A percentile compares a stretch with the other conserved stretches of the same genome.
Evolutionary conservation across 2,888 invertebrate species (phyloP).

Genomic region (Ectropis crepuscularia): DNA sequence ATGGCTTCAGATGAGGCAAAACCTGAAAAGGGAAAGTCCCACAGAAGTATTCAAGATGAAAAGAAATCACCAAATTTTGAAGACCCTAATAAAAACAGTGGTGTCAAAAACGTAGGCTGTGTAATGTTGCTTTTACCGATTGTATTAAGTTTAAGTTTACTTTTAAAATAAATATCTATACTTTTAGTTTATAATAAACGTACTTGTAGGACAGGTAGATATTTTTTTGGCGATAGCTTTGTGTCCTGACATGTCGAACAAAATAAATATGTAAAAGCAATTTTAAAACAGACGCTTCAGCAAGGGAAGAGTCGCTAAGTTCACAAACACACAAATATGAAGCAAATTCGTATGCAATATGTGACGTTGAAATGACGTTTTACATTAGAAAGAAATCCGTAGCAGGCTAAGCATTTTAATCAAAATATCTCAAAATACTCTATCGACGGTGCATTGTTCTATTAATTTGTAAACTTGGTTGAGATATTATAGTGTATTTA

Average conservation of each 20-base stretch:
- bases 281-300: background rate
- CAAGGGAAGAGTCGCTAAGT: too few species aligned
- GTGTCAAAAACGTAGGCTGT: constrained; percentile 49
- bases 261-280: background rate
- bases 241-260: background rate
- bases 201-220: constrained; percentile 21
- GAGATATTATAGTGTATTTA: too few species aligned
- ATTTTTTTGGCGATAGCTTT: constrained; percentile 7
- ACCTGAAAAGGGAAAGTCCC: constrained; percentile 68
- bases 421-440: too few species aligned
- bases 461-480: too few species aligned
- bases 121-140: constrained; percentile 48
- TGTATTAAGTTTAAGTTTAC: constrained; percentile 53
- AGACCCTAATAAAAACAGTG: constrained; percentile 46
- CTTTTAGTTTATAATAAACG: constrained; percentile 46
- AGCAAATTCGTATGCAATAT: too few species aligned
- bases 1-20: constrained; percentile 78
- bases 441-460: too few species aligned
- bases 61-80: constrained; percentile 20
- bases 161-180: constrained; percentile 49
- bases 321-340: too few species aligned
- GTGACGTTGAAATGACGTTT: too few species aligned
- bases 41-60: constrained; percentile 63
- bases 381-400: too few species aligned
- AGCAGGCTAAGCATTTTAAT: too few species aligned